Conservation (phyloP, 2,888 invertebrate genomes). For the Oscheius sp. region DNA sequence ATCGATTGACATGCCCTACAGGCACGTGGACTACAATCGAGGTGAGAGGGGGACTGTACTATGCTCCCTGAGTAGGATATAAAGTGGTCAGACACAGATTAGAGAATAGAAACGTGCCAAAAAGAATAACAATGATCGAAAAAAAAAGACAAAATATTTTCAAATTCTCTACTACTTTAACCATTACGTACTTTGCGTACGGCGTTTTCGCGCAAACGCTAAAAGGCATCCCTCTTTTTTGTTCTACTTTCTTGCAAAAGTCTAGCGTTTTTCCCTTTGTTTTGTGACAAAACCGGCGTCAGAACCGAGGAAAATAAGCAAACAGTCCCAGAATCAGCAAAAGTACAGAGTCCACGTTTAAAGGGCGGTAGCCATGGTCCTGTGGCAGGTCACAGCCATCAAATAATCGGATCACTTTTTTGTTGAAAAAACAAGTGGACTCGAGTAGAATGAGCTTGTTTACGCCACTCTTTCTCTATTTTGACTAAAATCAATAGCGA, state of each 20-base stretch:
- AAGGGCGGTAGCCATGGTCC: slow-evolving; percentile 5
- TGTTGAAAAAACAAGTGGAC: neutral
- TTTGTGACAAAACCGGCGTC: neutral
- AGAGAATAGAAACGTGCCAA: too few species aligned
- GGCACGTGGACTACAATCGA: slow-evolving; percentile 32
- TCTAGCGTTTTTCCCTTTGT: neutral
- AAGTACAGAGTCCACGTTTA: slow-evolving; percentile 8
- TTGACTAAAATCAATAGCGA: neutral
- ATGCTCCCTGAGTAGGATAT: neutral
- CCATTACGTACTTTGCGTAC: too few species aligned
- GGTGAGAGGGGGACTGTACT: neutral
- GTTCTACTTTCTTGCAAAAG: neutral
- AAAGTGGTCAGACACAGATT: too few species aligned
- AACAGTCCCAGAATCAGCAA: too few species aligned
- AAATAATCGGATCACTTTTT: neutral
- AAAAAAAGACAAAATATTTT: too few species aligned
- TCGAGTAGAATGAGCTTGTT: too few species aligned
- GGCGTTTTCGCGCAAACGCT: too few species aligned
- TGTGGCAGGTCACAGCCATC: neutral
- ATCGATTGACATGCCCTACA: slow-evolving; percentile 24
- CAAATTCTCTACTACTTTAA: too few species aligned
- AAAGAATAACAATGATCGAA: too few species aligned
- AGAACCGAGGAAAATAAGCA: neutral
- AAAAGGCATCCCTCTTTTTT: neutral
- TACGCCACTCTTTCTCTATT: neutral